Conservation (phyloP, 2,113 vertebrate species). For the Lontra canadensis region DNA sequence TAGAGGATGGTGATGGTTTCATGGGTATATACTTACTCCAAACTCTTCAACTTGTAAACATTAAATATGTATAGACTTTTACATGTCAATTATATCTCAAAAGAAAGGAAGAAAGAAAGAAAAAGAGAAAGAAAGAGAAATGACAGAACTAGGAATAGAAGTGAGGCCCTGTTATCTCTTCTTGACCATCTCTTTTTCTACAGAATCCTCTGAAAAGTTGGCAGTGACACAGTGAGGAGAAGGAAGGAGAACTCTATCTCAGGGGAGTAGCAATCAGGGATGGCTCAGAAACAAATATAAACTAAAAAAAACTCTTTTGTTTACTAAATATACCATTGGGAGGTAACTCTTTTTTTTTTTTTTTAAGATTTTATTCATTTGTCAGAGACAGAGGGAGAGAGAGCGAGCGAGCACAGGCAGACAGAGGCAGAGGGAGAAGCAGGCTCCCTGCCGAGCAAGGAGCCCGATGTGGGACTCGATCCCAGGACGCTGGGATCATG, state of each 20-base stretch:
- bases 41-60: neutral
- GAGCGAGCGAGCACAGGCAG: too few species aligned
- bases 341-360: neutral
- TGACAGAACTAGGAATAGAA: neutral
- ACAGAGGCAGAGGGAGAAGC: too few species aligned
- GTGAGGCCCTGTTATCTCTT: neutral
- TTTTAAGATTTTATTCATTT: too few species aligned
- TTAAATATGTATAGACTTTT: neutral
- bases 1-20: neutral
- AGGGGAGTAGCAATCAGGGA: neutral
- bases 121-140: neutral
- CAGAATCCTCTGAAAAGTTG: neutral
- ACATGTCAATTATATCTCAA: neutral
- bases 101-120: neutral
- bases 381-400: too few species aligned
- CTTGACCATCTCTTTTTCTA: neutral
- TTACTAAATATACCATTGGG: neutral
- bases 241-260: neutral
- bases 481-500: too few species aligned
- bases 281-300: neutral
- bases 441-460: too few species aligned
- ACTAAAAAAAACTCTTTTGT: neutral
- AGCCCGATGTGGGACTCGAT: too few species aligned
- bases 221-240: too few species aligned
- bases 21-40: neutral